A percentile compares a stretch with the other conserved stretches of the same genome.
Conservation (phyloP, 37 sponge, comb jelly and placozoan species). For the Chondrilla cf. caribensis region DNA sequence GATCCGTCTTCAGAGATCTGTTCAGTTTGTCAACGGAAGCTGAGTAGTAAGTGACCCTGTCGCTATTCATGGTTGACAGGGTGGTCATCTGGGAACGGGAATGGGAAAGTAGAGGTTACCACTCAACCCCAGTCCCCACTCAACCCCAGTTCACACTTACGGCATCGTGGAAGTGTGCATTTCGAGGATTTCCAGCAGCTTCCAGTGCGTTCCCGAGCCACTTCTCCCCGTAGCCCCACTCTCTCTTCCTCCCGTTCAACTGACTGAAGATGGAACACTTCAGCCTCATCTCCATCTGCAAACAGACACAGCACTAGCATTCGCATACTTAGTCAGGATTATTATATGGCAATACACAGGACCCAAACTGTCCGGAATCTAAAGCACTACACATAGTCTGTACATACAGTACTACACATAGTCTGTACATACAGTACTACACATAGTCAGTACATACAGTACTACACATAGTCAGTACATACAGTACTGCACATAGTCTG, state of each 20-base stretch:
- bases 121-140: background rate
- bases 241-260: constrained; percentile 36
- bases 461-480: too few relatives aligned
- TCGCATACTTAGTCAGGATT: too few relatives aligned
- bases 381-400: too few relatives aligned
- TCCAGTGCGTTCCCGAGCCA: constrained; percentile 62
- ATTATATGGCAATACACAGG: too few relatives aligned
- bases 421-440: too few relatives aligned
- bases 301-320: too few relatives aligned
- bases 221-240: constrained; percentile 33
- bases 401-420: too few relatives aligned
- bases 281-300: constrained; percentile 47
- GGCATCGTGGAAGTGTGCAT: constrained; percentile 12
- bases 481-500: too few relatives aligned
- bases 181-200: constrained; percentile 8
- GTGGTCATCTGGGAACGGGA: constrained; percentile 42
- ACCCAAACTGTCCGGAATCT: too few relatives aligned
- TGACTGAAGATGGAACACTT: constrained; percentile 34
- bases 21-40: constrained; percentile 54
- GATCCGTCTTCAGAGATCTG: constrained; percentile 35
- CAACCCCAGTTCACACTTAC: constrained; percentile 15
- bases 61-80: constrained; percentile 40
- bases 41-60: constrained; percentile 46
- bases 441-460: too few relatives aligned
- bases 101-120: background rate